phyloP scores from a whole-genome alignment of 1,140 invertebrate genomes.

The Hestina assimilis region DNA sequence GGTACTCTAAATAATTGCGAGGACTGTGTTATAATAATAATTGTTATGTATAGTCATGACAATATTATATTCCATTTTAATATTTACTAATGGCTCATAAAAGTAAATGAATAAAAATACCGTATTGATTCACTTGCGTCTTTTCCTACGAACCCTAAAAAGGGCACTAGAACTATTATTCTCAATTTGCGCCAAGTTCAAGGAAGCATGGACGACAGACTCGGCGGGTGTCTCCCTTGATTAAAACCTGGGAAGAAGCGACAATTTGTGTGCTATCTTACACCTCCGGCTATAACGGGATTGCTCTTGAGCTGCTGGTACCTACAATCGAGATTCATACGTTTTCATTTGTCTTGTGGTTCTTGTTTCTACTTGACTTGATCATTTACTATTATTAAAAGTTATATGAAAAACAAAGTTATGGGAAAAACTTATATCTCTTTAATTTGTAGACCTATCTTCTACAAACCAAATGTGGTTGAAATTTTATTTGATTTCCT shows the following conservation, averaged over 20 bases:
- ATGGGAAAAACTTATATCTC: no score
- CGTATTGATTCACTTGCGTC: background rate
- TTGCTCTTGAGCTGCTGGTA: constrained; percentile 33
- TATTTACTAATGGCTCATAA: no score
- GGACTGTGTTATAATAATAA: no score
- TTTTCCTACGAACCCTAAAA: constrained; percentile 50
- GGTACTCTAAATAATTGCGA: no score
- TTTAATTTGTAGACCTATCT: no score
- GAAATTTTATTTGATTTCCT: no score
- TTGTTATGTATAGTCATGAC: no score
- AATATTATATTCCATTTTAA: no score
- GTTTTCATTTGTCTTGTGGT: constrained; percentile 2
- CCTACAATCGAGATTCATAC: background rate
- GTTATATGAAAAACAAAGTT: no score
- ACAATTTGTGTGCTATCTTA: constrained; percentile 68
- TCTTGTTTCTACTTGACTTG: background rate
- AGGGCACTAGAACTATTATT: constrained; percentile 66
- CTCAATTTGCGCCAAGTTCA: constrained; percentile 70
- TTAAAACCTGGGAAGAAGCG: constrained; percentile 70
- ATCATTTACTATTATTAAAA: no score
- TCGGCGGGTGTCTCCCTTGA: constrained; percentile 74
- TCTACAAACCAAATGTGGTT: no score
- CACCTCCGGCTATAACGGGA: constrained; percentile 33
- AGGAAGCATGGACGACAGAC: constrained; percentile 56
- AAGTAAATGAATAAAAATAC: no score